Evolutionary conservation across 2,888 invertebrate species (phyloP).

Genomic region (Lottia gigantea): DNA sequence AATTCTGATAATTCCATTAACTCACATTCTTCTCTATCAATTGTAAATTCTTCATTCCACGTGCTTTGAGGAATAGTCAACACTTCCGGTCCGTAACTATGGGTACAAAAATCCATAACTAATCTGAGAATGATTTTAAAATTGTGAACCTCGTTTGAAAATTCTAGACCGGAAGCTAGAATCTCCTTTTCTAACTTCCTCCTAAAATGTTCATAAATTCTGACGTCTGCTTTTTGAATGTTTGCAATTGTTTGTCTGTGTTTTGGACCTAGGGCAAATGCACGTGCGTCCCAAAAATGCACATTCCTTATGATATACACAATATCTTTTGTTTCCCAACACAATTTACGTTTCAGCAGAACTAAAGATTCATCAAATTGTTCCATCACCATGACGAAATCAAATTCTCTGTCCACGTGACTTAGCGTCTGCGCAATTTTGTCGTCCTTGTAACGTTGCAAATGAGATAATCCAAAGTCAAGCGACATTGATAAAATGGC

Average conservation of each 20-base stretch:
- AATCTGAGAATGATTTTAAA: background rate
- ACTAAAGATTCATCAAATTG: background rate
- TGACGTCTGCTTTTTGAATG: constrained; percentile 3
- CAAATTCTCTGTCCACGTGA: background rate
- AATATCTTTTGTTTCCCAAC: background rate
- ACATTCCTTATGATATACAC: background rate
- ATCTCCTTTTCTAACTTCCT: background rate
- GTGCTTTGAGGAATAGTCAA: background rate
- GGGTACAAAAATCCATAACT: background rate
- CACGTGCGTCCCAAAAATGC: background rate
- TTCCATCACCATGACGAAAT: constrained; percentile 8
- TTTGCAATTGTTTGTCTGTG: background rate
- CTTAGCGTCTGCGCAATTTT: background rate
- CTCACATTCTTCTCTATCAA: background rate
- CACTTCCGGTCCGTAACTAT: background rate
- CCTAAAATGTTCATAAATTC: background rate
- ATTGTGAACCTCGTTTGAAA: background rate
- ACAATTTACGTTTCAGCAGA: background rate
- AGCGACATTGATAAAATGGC: background rate
- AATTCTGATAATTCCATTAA: background rate
- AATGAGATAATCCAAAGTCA: background rate
- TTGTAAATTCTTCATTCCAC: background rate
- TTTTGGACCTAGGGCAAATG: background rate
- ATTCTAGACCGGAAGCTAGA: background rate
- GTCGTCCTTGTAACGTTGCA: background rate